These are phyloP conservation scores for Aulostomus chinensis DNA, from an alignment of 2,797 vertebrate species.

Conservation along the genomic window DNA sequence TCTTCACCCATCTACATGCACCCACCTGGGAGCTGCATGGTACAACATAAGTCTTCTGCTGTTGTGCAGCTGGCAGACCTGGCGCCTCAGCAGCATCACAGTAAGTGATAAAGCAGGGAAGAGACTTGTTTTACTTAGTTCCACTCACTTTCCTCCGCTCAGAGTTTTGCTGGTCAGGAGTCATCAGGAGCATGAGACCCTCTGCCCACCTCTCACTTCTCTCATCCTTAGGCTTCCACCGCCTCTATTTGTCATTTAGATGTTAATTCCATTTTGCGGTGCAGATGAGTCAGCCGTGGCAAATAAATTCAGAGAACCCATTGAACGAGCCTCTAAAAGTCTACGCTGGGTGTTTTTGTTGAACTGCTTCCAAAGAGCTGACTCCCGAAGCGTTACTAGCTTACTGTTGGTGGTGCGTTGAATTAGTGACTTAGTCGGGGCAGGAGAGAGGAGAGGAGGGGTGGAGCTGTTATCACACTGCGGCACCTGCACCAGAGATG, in stretches of 20 bases:
- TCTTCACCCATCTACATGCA: constrained; percentile 27
- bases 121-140: constrained; percentile 27
- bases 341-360: constrained; percentile 58
- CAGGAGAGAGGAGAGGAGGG: constrained; percentile 31
- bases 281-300: constrained; percentile 58
- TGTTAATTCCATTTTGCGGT: constrained; percentile 52
- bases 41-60: constrained; percentile 32
- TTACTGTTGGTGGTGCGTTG: constrained; percentile 38
- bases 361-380: constrained; percentile 66
- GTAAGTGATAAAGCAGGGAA: constrained; percentile 3
- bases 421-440: constrained; percentile 54
- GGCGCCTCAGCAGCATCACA: constrained; percentile 29
- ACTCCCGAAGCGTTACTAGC: constrained; percentile 55
- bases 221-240: constrained; percentile 45
- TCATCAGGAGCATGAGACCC: constrained; percentile 30
- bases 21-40: constrained; percentile 28
- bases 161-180: constrained; percentile 12
- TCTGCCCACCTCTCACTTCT: constrained; percentile 16
- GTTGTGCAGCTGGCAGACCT: constrained; percentile 31
- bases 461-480: constrained; percentile 63
- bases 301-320: constrained; percentile 48
- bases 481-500: constrained; percentile 68
- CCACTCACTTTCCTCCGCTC: constrained; percentile 18
- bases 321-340: constrained; percentile 54
- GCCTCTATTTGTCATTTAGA: constrained; percentile 55